phyloP scores from a whole-genome alignment of 2,797 vertebrate species.

The Coilia nasus region DNA sequence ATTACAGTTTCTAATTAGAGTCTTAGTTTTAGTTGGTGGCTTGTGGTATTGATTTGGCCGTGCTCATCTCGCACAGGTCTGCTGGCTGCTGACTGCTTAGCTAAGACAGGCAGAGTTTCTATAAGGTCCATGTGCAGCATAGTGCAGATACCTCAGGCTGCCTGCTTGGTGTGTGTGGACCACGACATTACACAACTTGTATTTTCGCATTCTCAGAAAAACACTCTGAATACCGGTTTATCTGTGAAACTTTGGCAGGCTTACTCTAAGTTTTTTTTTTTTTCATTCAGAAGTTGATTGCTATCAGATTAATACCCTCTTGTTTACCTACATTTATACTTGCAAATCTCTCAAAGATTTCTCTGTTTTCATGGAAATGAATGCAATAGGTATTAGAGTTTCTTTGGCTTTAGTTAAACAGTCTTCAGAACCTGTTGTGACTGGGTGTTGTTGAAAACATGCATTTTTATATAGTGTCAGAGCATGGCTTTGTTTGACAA shows the following conservation, averaged over 20 bases:
- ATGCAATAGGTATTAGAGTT: not conserved
- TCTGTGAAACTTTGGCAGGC: not conserved
- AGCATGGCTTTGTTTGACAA: not conserved
- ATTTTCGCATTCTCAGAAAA: too few species aligned
- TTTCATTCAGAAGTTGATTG: not conserved
- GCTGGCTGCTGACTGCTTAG: not conserved
- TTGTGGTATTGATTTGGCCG: not conserved
- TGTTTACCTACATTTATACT: not conserved
- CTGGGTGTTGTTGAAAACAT: conserved; percentile 8
- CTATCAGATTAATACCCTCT: not conserved
- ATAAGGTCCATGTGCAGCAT: not conserved
- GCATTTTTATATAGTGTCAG: not conserved
- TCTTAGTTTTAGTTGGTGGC: conserved; percentile 22
- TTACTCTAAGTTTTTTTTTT: not conserved
- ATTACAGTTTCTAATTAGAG: conserved; percentile 52
- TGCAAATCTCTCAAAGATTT: not conserved
- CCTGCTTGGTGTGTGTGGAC: too few species aligned
- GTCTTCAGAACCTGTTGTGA: not conserved
- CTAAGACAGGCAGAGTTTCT: not conserved
- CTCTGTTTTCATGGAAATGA: not conserved
- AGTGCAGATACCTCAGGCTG: too few species aligned
- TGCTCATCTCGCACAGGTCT: not conserved
- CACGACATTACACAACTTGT: too few species aligned
- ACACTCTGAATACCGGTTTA: not conserved
- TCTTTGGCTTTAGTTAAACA: not conserved